Percentiles rank a stretch among this genome's conserved stretches.
Conservation (phyloP, 1,140 invertebrate genomes). For the Ceratina calcarata region DNA sequence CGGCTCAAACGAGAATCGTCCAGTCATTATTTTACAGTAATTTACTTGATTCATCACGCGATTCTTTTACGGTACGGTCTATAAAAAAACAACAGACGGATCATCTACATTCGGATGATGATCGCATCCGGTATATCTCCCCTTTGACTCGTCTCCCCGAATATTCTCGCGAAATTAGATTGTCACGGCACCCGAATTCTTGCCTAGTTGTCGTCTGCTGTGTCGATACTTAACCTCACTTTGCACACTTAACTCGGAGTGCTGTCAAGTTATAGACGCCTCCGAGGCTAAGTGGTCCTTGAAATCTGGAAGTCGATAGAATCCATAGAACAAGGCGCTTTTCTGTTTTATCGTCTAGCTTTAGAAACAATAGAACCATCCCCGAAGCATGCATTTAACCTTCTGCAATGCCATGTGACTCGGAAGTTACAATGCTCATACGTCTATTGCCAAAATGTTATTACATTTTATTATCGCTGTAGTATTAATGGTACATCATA, state of each 20-base stretch:
- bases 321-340: background rate
- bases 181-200: constrained; percentile 3
- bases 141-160: background rate
- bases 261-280: constrained; percentile 42
- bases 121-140: background rate
- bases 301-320: constrained; percentile 29
- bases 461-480: too few relatives aligned
- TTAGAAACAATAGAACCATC: background rate
- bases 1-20: background rate
- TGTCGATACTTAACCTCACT: constrained; percentile 62
- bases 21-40: constrained; percentile 14
- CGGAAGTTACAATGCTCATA: too few relatives aligned
- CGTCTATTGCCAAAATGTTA: too few relatives aligned
- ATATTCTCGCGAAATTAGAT: background rate
- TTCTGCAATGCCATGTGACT: background rate
- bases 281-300: constrained; percentile 11
- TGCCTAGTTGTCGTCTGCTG: constrained; percentile 31
- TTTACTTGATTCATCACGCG: background rate
- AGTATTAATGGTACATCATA: too few relatives aligned
- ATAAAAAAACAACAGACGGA: constrained; percentile 8
- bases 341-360: background rate
- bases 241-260: constrained; percentile 11
- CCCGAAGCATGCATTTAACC: background rate
- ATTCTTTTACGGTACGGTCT: background rate
- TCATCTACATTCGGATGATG: background rate